phyloP scores from a whole-genome alignment of 1,140 invertebrate species.

The Paracyclopina nana region DNA sequence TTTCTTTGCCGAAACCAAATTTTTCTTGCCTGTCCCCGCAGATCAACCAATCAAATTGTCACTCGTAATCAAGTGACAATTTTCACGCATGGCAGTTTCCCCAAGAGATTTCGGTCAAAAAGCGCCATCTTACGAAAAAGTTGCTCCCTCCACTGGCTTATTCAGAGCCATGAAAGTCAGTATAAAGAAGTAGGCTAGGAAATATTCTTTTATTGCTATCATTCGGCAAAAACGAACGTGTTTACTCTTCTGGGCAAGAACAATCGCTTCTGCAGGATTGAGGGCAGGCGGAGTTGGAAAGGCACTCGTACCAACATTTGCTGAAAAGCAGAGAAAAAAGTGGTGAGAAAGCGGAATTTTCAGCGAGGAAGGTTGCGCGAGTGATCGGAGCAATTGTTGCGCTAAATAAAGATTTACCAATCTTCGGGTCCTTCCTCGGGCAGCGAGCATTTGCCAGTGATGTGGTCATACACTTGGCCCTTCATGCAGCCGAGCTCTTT shows the following conservation, averaged over 20 bases:
- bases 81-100: too few species aligned
- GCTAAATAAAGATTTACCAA: neutral
- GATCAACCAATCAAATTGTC: too few species aligned
- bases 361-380: neutral
- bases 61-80: too few species aligned
- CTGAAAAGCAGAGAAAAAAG: neutral
- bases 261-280: slow-evolving; percentile 13
- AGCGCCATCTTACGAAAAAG: too few species aligned
- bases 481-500: slow-evolving; percentile 60
- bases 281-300: slow-evolving; percentile 2
- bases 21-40: too few species aligned
- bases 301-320: slow-evolving; percentile 12
- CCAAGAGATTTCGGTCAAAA: too few species aligned
- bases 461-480: slow-evolving; percentile 68
- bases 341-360: neutral
- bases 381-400: neutral
- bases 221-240: too few species aligned
- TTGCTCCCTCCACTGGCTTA: too few species aligned
- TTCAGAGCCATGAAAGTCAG: too few species aligned
- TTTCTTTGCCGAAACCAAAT: too few species aligned
- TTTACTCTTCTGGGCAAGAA: neutral
- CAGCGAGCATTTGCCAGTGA: slow-evolving; percentile 53
- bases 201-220: neutral
- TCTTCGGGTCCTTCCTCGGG: slow-evolving; percentile 61
- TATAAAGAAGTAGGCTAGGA: neutral